Base-by-base conservation (phyloP, 2,888 invertebrate genomes). In the Stenurella melanura region DNA sequence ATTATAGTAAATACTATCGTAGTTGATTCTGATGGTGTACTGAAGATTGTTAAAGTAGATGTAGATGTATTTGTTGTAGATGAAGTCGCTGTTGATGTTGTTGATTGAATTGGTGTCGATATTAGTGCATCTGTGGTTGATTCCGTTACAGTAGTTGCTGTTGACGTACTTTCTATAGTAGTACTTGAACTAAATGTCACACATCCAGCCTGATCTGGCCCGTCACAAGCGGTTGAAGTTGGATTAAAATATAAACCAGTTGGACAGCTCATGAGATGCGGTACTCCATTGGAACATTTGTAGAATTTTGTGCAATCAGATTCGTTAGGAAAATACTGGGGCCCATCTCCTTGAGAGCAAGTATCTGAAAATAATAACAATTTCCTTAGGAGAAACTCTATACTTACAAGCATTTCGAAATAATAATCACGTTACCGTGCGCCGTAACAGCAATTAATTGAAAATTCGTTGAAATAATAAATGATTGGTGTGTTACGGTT, bases 281-380 rank as follows among this genome's bases (percentile, higher is more conserved):
- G 42, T 18, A 58, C 19, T 1, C 70, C 70, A 70, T 70, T 70
- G 15, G 70, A 58, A 19, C 70, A 70, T 12, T 58, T 12, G 17
- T 60, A 70, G 38, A 70, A 70, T n/a, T 21, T 60, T n/a, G 60
- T 21, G 26, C 70, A 70, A 12, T 70, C 60, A 38, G 17, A 38
- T 60, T 60, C 60, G 26, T 70, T 21, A 61, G 70, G 60, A 15
- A 70, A 11, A 21, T 70, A 70, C 11, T 60, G 38, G 6, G n/a
- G 5, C 15, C 26, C 50, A 26, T 67, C 17, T 15, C 26, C 67
- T 15, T 15, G 54, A 19, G 38, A 38, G 42, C 70, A 70, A 9
- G 10, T 42, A 58, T 60, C 70, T 70, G 50, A 50, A 50, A 50
- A 50, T 5, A n/a, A 50, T 6, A n/a, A 50, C 1, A 50, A 50